Percentiles rank a stretch among this genome's conserved stretches.
Conservation (phyloP, 2,888 invertebrate genomes). For the Xanthia icteritia region DNA sequence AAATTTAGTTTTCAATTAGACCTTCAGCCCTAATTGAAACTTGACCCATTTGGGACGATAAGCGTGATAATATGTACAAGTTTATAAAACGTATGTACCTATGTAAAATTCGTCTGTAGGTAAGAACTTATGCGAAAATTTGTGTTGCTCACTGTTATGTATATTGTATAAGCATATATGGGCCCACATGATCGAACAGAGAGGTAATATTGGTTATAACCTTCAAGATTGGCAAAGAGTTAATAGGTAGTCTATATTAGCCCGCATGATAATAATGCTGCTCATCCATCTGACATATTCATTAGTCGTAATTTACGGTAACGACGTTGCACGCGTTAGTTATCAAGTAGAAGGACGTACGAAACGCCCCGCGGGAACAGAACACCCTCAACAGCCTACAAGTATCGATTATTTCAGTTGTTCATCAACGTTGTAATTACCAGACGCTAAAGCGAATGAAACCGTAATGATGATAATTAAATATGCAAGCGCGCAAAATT, state of each 20-base stretch:
- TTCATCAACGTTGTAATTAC: constrained; percentile 55
- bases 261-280: constrained; percentile 6
- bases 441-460: constrained; percentile 57
- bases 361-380: constrained; percentile 7
- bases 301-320: constrained; percentile 40
- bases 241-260: constrained; percentile 1
- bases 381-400: constrained; percentile 33
- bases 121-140: background rate
- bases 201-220: constrained; percentile 34
- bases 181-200: constrained; percentile 3
- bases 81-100: constrained; percentile 33
- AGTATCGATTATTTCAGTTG: constrained; percentile 55
- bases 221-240: background rate
- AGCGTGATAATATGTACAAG: constrained; percentile 27
- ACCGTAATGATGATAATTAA: constrained; percentile 62
- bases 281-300: constrained; percentile 28
- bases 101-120: background rate
- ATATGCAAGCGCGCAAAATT: constrained; percentile 67
- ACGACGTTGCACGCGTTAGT: constrained; percentile 7
- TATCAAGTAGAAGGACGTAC: constrained; percentile 19
- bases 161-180: background rate
- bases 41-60: constrained; percentile 38
- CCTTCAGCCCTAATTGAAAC: constrained; percentile 48
- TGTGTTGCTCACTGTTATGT: background rate
- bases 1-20: constrained; percentile 57